Percentiles rank a stretch among this genome's conserved stretches.
phyloP scores from a whole-genome alignment of 2,797 vertebrate species.

The Hippoglossus hippoglossus region DNA sequence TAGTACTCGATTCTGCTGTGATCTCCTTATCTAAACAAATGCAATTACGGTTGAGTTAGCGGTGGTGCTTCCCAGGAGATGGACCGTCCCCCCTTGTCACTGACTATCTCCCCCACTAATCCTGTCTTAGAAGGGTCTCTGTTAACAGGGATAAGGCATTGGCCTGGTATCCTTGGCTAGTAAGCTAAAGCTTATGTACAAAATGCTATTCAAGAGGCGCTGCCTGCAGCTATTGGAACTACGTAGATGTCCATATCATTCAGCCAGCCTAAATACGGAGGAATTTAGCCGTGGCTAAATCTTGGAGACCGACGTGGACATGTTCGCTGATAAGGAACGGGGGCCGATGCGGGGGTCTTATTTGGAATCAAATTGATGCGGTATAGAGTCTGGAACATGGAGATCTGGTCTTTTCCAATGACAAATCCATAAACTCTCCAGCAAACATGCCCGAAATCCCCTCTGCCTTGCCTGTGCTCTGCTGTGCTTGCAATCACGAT shows the following conservation, averaged over 20 bases:
- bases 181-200: slow-evolving; percentile 89
- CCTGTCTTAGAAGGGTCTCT: slow-evolving; percentile 97
- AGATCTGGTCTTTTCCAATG: slow-evolving; percentile 80
- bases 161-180: slow-evolving; percentile 86
- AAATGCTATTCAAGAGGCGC: slow-evolving; percentile 88
- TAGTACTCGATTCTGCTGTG: slow-evolving; percentile 73
- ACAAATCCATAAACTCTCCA: slow-evolving; percentile 82
- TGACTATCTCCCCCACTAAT: slow-evolving; percentile 92
- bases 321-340: slow-evolving; percentile 81
- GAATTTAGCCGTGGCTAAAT: slow-evolving; percentile 86
- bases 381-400: slow-evolving; percentile 80
- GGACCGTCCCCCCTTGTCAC: slow-evolving; percentile 92
- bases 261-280: slow-evolving; percentile 84
- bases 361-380: slow-evolving; percentile 83
- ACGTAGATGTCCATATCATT: slow-evolving; percentile 84
- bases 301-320: slow-evolving; percentile 84
- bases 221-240: slow-evolving; percentile 88
- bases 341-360: slow-evolving; percentile 74
- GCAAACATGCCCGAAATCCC: slow-evolving; percentile 75
- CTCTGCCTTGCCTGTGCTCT: slow-evolving; percentile 41
- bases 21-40: slow-evolving; percentile 89
- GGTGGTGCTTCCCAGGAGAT: slow-evolving; percentile 88
- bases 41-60: slow-evolving; percentile 85
- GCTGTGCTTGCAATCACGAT: slow-evolving; percentile 53
- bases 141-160: slow-evolving; percentile 96